These are phyloP conservation scores for Hypselothyrea guttata DNA, from an alignment of 2,888 invertebrate genomes.

Conservation along the genomic window DNA sequence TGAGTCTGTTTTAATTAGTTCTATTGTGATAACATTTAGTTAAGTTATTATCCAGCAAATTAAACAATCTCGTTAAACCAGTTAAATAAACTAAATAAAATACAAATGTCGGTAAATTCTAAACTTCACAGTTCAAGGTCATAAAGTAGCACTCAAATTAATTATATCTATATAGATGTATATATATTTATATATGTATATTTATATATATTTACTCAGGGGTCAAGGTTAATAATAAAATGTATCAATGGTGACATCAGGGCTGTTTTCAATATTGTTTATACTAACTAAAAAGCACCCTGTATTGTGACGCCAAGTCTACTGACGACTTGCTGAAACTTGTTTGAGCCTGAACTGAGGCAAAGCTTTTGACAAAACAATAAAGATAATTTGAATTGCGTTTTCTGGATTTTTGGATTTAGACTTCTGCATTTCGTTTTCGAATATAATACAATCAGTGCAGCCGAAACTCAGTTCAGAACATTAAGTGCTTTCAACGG, in stretches of 20 bases:
- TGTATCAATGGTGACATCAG: conserved; percentile 3
- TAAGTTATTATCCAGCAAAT: conserved; percentile 6
- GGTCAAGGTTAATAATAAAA: conserved; percentile 29
- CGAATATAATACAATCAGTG: conserved; percentile 45
- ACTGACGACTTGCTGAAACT: conserved; percentile 44
- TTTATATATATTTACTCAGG: background rate
- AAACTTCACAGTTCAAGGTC: conserved; percentile 16
- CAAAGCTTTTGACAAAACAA: conserved; percentile 22
- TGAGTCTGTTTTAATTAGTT: background rate
- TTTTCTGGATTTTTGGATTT: conserved; percentile 25
- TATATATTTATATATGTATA: too few relatives aligned
- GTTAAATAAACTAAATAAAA: conserved; percentile 31
- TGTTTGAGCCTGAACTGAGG: conserved; percentile 40
- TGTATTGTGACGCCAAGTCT: conserved; percentile 51
- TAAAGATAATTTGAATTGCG: conserved; percentile 22
- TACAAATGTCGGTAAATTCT: conserved; percentile 15
- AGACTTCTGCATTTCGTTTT: conserved; percentile 30
- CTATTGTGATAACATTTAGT: background rate
- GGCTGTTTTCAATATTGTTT: background rate
- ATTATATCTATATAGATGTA: background rate
- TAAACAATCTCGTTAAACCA: conserved; percentile 40
- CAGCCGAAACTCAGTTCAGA: conserved; percentile 28
- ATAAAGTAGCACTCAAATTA: background rate
- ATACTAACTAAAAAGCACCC: conserved; percentile 36
- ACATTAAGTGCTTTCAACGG: conserved; percentile 31